phyloP scores from a whole-genome alignment of 2,113 vertebrate species.

The Cryptoleucopteryx plumbea region DNA sequence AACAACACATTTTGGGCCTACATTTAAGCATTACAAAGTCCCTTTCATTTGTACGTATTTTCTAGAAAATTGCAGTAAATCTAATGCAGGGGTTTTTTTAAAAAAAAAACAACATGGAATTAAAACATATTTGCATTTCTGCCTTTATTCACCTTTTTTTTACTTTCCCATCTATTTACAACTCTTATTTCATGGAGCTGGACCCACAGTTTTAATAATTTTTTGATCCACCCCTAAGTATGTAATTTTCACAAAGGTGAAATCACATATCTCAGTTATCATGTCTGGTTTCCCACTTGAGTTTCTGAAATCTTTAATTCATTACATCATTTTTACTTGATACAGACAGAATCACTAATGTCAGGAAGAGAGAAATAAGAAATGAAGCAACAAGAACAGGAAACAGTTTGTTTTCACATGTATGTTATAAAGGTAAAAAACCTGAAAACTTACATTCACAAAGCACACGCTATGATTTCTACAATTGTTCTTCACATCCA shows the following conservation, averaged over 20 bases:
- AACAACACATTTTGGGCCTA: not conserved
- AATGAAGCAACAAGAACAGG: not conserved
- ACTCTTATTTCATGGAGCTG: not conserved
- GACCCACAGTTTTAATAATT: not conserved
- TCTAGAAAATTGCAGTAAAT: not conserved
- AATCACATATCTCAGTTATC: not conserved
- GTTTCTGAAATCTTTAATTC: not conserved
- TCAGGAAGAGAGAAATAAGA: not conserved
- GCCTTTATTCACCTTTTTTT: not conserved
- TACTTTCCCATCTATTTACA: not conserved
- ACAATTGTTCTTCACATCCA: not conserved
- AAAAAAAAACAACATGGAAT: not conserved
- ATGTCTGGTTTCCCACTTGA: not conserved
- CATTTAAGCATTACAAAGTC: not conserved
- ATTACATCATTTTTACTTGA: not conserved
- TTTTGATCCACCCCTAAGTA: not conserved
- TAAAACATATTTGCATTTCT: not conserved
- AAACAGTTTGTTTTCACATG: not conserved
- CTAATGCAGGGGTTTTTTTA: not conserved
- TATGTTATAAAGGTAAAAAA: not conserved
- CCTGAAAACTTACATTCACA: not conserved
- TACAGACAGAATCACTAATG: not conserved
- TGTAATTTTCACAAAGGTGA: not conserved
- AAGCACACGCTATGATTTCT: not conserved
- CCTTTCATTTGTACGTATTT: not conserved